These are phyloP conservation scores for Helicolenus hilgendorfi DNA, from an alignment of 2,797 vertebrate genomes.

Conservation along the genomic window DNA sequence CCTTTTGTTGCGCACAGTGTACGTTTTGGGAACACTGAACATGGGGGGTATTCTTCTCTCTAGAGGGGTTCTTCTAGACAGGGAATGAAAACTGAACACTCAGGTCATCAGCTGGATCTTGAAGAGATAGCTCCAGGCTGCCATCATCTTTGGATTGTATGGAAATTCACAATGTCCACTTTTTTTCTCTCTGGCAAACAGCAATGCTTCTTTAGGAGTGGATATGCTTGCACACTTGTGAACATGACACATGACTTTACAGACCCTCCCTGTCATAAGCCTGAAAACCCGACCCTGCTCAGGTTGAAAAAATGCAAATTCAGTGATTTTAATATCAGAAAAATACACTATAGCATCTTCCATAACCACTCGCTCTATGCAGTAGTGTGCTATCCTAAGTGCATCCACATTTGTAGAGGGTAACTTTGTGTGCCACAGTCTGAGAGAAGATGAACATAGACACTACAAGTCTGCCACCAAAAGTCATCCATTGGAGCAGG, in stretches of 20 bases:
- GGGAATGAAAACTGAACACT: neutral
- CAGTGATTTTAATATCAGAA: neutral
- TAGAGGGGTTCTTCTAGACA: neutral
- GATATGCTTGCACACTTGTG: neutral
- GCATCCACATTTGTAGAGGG: neutral
- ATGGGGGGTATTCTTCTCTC: neutral
- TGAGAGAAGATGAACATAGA: neutral
- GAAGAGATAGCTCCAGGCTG: neutral
- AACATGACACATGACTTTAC: neutral
- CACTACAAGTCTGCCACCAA: neutral
- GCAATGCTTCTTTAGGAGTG: neutral
- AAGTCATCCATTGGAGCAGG: neutral
- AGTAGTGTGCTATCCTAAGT: too few relatives aligned
- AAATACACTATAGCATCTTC: neutral
- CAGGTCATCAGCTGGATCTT: neutral
- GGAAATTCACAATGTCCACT: neutral
- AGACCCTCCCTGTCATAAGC: neutral
- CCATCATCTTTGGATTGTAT: neutral
- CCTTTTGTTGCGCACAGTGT: conserved; percentile 1
- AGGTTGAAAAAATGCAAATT: neutral
- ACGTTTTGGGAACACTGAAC: neutral
- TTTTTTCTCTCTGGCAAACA: neutral
- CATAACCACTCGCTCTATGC: neutral
- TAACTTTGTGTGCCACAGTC: neutral
- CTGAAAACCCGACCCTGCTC: neutral